Percentiles rank a stretch among this genome's conserved stretches.
These are phyloP conservation scores for Pocillopora meandrina DNA, from an alignment of 92 coral and sea anemone genomes.

Conservation along the genomic window DNA sequence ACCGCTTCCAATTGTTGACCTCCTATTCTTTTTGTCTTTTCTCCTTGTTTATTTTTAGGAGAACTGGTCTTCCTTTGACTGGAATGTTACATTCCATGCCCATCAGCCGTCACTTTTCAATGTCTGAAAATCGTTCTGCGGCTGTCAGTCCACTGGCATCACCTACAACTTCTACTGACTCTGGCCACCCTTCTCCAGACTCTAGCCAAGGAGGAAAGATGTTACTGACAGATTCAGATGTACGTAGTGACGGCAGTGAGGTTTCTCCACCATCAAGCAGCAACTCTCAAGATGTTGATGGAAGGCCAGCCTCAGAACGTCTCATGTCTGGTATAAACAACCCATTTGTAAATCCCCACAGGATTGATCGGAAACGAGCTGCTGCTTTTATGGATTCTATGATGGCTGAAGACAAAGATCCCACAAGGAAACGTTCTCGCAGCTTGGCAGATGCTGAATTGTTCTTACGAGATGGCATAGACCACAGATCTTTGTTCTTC, in stretches of 20 bases:
- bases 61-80: constrained; percentile 59
- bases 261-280: constrained; percentile 77
- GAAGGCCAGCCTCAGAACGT: constrained; percentile 10
- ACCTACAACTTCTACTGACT: constrained; percentile 84
- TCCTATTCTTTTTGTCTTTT: background rate
- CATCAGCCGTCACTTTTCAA: constrained; percentile 47
- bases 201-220: constrained; percentile 79
- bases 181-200: constrained; percentile 90
- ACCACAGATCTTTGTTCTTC: constrained; percentile 65
- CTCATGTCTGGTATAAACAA: constrained; percentile 52
- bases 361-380: constrained; percentile 67
- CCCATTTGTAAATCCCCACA: constrained; percentile 54
- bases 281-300: constrained; percentile 52
- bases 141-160: constrained; percentile 85
- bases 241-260: constrained; percentile 83
- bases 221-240: constrained; percentile 69
- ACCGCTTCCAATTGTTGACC: background rate
- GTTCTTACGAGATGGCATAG: constrained; percentile 56
- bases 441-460: constrained; percentile 84
- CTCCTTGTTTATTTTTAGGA: constrained; percentile 22
- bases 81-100: constrained; percentile 74
- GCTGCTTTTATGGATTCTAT: constrained; percentile 54
- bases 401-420: constrained; percentile 57
- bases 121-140: constrained; percentile 48
- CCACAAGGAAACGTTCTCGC: constrained; percentile 77